These are phyloP conservation scores for Coccyzus lansbergi DNA, from an alignment of 2,797 vertebrate genomes.

Conservation along the genomic window DNA sequence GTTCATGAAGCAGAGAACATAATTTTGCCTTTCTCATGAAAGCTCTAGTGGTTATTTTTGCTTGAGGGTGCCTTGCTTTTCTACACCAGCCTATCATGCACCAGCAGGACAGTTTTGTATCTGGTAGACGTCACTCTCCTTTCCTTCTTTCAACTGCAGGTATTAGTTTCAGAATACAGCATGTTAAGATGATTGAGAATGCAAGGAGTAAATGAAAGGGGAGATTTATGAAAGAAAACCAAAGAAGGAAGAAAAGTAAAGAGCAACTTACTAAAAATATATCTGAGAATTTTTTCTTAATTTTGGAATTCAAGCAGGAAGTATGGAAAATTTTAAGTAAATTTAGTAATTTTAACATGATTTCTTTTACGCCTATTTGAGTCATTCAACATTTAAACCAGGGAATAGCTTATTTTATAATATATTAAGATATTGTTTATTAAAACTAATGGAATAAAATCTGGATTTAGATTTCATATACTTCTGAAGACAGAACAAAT, in stretches of 20 bases:
- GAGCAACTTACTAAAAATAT: not conserved
- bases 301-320: not conserved
- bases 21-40: not conserved
- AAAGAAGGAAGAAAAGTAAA: not conserved
- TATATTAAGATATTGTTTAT: not conserved
- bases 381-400: not conserved
- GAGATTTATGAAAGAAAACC: not conserved
- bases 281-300: not conserved
- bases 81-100: not conserved
- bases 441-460: not conserved
- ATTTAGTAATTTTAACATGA: not conserved
- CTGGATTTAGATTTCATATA: not conserved
- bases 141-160: not conserved
- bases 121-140: not conserved
- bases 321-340: not conserved
- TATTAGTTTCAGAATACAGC: not conserved
- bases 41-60: not conserved
- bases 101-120: not conserved
- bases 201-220: not conserved
- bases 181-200: not conserved
- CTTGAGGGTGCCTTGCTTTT: not conserved
- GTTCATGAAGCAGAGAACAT: not conserved
- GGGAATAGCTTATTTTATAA: not conserved
- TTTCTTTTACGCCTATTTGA: not conserved
- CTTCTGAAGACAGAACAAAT: not conserved